A percentile compares a stretch with the other conserved stretches of the same genome.
phyloP scores from a whole-genome alignment of 2,113 vertebrate genomes.

The Psophia crepitans region DNA sequence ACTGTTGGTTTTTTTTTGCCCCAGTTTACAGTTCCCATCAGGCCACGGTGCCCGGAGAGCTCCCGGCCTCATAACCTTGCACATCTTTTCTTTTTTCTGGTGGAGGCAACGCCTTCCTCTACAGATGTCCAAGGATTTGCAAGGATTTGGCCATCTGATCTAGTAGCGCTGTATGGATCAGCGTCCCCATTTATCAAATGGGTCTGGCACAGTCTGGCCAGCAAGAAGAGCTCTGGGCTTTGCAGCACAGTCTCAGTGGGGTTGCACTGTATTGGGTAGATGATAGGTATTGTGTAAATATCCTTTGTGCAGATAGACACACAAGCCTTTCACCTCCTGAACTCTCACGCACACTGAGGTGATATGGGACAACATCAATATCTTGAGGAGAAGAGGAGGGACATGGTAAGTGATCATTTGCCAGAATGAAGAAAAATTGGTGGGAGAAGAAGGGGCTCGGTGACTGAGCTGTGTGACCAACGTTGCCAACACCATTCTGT shows the following conservation, averaged over 20 bases:
- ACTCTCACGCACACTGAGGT: background rate
- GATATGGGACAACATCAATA: background rate
- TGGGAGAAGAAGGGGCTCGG: background rate
- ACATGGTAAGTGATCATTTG: background rate
- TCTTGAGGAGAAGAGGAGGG: background rate
- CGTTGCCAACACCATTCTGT: fast-evolving
- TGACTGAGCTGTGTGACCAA: background rate
- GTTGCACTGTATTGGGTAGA: background rate
- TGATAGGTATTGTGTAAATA: background rate
- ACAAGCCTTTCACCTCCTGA: fast-evolving
- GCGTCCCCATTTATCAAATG: background rate
- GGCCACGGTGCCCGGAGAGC: background rate
- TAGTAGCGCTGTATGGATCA: background rate
- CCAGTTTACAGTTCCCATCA: background rate
- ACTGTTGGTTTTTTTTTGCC: background rate
- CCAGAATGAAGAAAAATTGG: background rate
- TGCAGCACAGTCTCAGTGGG: background rate
- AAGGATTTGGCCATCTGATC: background rate
- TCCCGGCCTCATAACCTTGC: background rate
- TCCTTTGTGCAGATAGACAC: background rate
- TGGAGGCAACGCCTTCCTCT: background rate
- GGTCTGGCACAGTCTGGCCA: background rate
- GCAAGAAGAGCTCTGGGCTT: background rate
- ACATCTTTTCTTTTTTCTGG: background rate
- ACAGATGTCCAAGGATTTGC: background rate